Evolutionary conservation across 2,888 invertebrate genomes (phyloP), one percentile per base, ranked within the genome.

Genomic region (Caprella mutica): DNA sequence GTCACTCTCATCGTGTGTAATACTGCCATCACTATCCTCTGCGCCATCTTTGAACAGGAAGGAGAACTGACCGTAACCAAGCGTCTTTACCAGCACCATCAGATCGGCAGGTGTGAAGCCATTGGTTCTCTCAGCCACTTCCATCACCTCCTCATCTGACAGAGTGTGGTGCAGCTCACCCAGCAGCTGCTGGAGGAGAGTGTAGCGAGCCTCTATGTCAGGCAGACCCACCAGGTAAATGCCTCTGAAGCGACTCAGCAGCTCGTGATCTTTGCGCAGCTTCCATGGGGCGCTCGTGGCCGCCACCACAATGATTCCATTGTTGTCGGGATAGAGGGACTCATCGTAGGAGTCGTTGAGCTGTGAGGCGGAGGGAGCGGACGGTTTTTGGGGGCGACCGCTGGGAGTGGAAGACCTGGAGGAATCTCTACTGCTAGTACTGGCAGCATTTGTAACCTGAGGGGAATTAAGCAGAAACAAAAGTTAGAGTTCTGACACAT

Each of bases 91-190:
- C 24, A 64, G 55, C 24, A 64, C 60, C 64, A 64, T 60, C 24
- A 64, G 44, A 38, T 64, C 64, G 21, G 64, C 60, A 9, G 64
- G 64, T 5, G 64, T 64, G 53, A 58, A 64, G 42, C 64, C 64
- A 44, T 60, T 55, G 19, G 64, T 64, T 40, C 60, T 64, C 24
- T 64, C 60, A 6, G 64, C 64, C 14, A 60, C 51, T 21, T 57
- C 43, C 64, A 60, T 60, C 40, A 64, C 55, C 9, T 64, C 60
- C 30, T 64, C 46, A 39, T 64, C 64, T 3, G 60, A 38, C 21
- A 64, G 60, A 44, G 50, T 58, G 44, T 64, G 64, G 43, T 64
- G 64, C 27, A 64, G 55, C 19, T 64, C 58, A 8, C 50, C 46
- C 19, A 64, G 54, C n/a, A 64, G 60, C 21, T 17, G 38, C 38